Conservation (phyloP, 2,797 vertebrate species). For the Phrynocephalus forsythii region DNA sequence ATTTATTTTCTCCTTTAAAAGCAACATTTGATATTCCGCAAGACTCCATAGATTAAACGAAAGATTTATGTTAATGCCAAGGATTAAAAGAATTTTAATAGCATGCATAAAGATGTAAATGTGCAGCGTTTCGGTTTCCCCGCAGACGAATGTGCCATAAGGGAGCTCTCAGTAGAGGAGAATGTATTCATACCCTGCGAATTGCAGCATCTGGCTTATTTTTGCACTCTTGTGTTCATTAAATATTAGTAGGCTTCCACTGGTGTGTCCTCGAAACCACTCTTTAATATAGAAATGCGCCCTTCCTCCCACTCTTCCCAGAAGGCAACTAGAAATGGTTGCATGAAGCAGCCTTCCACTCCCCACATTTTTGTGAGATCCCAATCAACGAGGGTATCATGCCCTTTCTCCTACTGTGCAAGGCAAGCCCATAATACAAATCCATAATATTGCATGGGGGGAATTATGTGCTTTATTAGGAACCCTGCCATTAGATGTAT, state of each 20-base stretch:
- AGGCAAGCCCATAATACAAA: constrained; percentile 5
- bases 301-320: rapidly evolving
- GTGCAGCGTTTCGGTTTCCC: constrained; percentile 67
- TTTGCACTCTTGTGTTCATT: constrained; percentile 69
- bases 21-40: constrained; percentile 64
- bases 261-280: constrained; percentile 17
- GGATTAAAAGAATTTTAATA: constrained; percentile 77
- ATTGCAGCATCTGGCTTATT: constrained; percentile 66
- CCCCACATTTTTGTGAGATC: constrained; percentile 16
- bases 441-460: background rate
- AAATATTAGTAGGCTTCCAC: constrained; percentile 51
- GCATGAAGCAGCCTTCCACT: background rate
- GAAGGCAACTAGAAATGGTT: constrained; percentile 18
- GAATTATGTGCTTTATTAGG: constrained; percentile 78
- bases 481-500: constrained; percentile 48
- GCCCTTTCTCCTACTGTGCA: background rate
- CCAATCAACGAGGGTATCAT: background rate
- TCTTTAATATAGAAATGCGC: background rate
- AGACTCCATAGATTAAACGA: constrained; percentile 71
- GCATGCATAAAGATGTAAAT: constrained; percentile 73
- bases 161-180: constrained; percentile 55
- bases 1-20: constrained; percentile 60
- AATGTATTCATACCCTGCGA: constrained; percentile 23
- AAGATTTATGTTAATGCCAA: constrained; percentile 75
- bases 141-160: constrained; percentile 66